Percentiles rank a stretch among this genome's conserved stretches.
Conservation (phyloP, 2,888 invertebrate genomes). For the Schizaphis graminum region DNA sequence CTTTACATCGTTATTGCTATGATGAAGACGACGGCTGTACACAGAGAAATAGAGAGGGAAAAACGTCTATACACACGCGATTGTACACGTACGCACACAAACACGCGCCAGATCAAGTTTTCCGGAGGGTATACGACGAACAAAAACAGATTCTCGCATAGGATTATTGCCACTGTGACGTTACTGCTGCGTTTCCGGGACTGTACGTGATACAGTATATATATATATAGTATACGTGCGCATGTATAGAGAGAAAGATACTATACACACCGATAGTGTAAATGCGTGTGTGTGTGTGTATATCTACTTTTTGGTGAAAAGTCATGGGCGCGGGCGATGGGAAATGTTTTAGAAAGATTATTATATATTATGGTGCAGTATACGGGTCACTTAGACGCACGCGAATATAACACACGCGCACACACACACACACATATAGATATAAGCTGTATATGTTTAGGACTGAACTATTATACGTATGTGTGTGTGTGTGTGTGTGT, state of each 20-base stretch:
- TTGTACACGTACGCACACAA: not conserved
- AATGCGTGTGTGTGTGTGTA: not conserved
- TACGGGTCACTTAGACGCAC: not conserved
- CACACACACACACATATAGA: no score
- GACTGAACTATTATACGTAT: not conserved
- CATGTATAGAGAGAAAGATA: not conserved
- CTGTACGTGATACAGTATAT: not conserved
- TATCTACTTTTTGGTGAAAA: constrained; percentile 19
- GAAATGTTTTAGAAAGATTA: constrained; percentile 25
- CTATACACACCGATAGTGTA: no score
- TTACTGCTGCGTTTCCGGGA: not conserved
- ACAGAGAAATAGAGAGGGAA: not conserved
- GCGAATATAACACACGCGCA: not conserved
- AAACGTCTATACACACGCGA: not conserved
- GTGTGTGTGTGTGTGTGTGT: not conserved
- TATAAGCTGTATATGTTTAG: not conserved
- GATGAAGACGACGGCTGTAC: not conserved
- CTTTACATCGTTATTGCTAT: not conserved
- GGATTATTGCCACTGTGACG: not conserved
- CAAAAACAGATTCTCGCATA: constrained; percentile 21
- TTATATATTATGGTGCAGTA: not conserved
- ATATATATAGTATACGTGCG: not conserved
- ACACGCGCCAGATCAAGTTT: not conserved
- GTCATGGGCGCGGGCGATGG: not conserved
- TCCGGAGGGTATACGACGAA: constrained; percentile 9